phyloP scores from a whole-genome alignment of 2,113 vertebrate genomes.

The Crotalus viridis region DNA sequence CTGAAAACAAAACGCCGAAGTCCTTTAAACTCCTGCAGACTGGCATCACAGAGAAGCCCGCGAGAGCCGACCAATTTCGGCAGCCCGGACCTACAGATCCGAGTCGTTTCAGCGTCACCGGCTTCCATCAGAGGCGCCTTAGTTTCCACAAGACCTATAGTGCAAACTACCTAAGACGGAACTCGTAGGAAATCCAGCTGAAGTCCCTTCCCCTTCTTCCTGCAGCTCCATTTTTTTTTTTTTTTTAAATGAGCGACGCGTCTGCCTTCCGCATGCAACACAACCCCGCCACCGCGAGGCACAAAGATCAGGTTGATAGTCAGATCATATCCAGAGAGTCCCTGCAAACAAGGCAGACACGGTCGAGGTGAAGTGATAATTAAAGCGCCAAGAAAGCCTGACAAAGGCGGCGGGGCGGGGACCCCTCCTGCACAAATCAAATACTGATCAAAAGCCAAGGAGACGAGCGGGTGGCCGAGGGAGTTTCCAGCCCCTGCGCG shows the following conservation, averaged over 20 bases:
- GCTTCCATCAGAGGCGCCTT: not conserved
- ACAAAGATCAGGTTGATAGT: not conserved
- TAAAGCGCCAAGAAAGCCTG: not conserved
- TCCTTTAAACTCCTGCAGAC: not conserved
- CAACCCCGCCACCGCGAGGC: not conserved
- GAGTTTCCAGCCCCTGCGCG: constrained; percentile 10
- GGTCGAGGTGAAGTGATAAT: not conserved
- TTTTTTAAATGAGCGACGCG: not conserved
- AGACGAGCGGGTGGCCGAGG: not conserved
- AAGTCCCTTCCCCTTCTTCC: not conserved
- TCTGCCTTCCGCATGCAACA: not conserved
- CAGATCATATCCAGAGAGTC: not conserved
- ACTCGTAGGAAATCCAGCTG: not conserved
- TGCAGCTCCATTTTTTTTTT: not conserved
- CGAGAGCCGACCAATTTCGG: not conserved
- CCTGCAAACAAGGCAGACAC: not conserved
- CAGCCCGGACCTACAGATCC: not conserved
- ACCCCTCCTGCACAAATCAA: not conserved
- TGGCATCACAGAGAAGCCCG: not conserved
- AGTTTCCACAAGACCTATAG: not conserved
- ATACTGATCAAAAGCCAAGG: not conserved
- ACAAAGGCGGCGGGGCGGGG: not conserved
- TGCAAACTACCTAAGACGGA: not conserved
- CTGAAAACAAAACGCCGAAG: not conserved
- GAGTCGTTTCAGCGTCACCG: not conserved